These are phyloP conservation scores for Galendromus occidentalis DNA, from an alignment of 1,140 invertebrate genomes.

Conservation along the genomic window DNA sequence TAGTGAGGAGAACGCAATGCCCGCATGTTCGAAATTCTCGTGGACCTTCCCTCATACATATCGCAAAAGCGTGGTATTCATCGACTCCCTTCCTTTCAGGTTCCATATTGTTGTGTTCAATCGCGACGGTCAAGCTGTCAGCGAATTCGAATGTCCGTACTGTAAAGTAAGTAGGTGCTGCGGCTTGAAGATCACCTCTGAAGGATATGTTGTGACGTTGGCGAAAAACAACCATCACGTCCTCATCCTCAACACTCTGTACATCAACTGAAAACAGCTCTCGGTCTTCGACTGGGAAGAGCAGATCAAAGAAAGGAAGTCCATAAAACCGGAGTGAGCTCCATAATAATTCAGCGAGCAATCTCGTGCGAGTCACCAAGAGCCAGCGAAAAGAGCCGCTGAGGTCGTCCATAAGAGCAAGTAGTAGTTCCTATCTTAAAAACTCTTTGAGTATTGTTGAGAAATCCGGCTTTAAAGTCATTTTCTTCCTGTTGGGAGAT, in stretches of 20 bases:
- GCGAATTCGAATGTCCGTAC: constrained; percentile 86
- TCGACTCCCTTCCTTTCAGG: constrained; percentile 25
- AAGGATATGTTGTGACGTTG: constrained; percentile 85
- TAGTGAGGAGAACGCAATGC: constrained; percentile 52
- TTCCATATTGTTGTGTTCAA: constrained; percentile 88
- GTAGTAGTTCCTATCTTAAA: too few relatives aligned
- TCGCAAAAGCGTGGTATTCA: neutral
- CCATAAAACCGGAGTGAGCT: too few relatives aligned
- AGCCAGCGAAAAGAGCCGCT: too few relatives aligned
- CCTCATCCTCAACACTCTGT: constrained; percentile 79
- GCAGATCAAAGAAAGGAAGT: too few relatives aligned
- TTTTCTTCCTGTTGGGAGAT: too few relatives aligned
- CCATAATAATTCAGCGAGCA: too few relatives aligned
- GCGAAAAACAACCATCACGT: constrained; percentile 98
- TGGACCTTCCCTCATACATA: neutral
- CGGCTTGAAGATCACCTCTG: constrained; percentile 83
- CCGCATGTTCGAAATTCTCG: neutral
- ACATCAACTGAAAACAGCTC: constrained; percentile 34
- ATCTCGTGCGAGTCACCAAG: too few relatives aligned
- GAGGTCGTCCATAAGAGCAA: too few relatives aligned
- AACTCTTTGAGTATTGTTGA: too few relatives aligned
- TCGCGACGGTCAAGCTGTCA: constrained; percentile 59
- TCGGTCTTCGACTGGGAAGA: neutral
- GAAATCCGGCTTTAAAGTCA: too few relatives aligned
- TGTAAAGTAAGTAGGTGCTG: constrained; percentile 93